Percentiles rank a stretch among this genome's conserved stretches.
Evolutionary conservation across 1,140 invertebrate genomes (phyloP).

Genomic region (Heliconius melpomene): DNA sequence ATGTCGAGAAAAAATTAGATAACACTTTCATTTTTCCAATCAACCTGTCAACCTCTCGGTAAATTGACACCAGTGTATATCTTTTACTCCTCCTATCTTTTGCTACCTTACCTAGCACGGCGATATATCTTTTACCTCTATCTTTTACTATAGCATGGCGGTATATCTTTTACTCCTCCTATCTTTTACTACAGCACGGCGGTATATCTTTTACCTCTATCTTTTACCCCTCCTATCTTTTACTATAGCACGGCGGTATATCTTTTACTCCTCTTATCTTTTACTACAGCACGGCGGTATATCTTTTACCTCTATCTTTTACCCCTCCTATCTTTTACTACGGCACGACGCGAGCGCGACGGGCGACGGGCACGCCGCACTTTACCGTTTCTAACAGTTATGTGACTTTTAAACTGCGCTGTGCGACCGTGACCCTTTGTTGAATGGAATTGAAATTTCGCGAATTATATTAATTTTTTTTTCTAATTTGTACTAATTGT

Average conservation of each 20-base stretch:
- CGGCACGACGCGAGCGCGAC: not conserved
- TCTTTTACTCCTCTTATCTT: too few species aligned
- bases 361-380: slow-evolving; percentile 39
- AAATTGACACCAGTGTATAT: not conserved
- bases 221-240: too few species aligned
- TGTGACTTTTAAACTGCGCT: slow-evolving; percentile 48
- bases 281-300: not conserved
- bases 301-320: not conserved
- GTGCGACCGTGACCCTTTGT: slow-evolving; percentile 40
- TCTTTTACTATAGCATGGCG: too few species aligned
- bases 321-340: not conserved
- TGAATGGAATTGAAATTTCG: not conserved
- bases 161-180: too few species aligned
- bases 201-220: not conserved
- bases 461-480: not conserved
- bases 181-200: not conserved
- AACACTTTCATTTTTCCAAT: slow-evolving; percentile 3
- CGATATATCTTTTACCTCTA: not conserved
- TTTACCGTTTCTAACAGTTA: slow-evolving; percentile 58
- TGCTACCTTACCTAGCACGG: not conserved
- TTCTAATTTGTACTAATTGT: not conserved
- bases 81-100: not conserved
- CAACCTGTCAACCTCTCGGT: not conserved
- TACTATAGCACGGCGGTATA: too few species aligned
- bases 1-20: not conserved